Evolutionary conservation across 2,888 invertebrate genomes (phyloP).

Genomic region (Lithosia quadra): DNA sequence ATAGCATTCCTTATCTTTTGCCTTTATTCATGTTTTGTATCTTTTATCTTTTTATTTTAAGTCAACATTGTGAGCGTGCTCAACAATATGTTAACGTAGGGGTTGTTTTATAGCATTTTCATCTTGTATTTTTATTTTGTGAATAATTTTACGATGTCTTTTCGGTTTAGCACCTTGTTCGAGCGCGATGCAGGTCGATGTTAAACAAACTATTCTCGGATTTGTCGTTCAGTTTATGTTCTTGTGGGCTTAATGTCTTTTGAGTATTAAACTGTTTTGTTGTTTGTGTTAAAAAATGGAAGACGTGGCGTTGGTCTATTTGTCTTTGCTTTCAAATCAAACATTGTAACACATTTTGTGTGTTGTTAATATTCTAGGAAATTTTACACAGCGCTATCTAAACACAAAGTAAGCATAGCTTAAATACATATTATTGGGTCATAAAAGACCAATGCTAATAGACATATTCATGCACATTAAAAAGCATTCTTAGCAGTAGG

Average conservation of each 20-base stretch:
- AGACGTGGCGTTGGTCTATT: background rate
- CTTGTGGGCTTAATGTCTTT: background rate
- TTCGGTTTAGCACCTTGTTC: conserved; percentile 44
- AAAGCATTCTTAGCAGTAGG: background rate
- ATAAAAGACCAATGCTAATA: too few species aligned
- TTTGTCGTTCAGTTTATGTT: conserved; percentile 8
- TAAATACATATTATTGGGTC: too few species aligned
- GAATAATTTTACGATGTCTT: conserved; percentile 59
- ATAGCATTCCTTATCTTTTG: conserved; percentile 61
- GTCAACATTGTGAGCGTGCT: conserved; percentile 55
- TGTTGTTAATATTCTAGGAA: too few species aligned
- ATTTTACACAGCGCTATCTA: too few species aligned
- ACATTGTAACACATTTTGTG: background rate
- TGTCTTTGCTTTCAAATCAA: background rate
- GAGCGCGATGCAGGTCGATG: conserved; percentile 10
- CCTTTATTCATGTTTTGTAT: conserved; percentile 29
- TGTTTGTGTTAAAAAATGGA: background rate
- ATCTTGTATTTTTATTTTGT: conserved; percentile 56
- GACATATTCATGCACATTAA: too few species aligned
- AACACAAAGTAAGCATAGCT: too few species aligned
- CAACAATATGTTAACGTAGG: conserved; percentile 59
- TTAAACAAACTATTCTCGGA: background rate
- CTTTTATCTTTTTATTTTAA: conserved; percentile 59
- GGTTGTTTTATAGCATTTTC: conserved; percentile 58
- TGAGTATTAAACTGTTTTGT: background rate